Evolutionary conservation across 2,797 vertebrate genomes (phyloP).

Genomic region (Benthosema pterotum): DNA sequence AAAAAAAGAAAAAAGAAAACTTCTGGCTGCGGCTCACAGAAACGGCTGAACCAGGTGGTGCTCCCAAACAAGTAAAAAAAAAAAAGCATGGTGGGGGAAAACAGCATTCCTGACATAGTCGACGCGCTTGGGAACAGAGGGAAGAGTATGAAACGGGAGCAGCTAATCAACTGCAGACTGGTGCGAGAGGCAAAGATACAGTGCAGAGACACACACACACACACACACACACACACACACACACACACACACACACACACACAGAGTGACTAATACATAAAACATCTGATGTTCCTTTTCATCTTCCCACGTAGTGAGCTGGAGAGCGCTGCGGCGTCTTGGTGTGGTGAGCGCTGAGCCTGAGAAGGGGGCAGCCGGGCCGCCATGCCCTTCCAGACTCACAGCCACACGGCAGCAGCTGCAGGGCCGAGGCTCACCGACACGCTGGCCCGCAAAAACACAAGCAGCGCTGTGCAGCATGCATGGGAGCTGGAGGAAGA

Average conservation of each 20-base stretch:
- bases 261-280: slow-evolving; percentile 62
- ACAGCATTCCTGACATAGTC: slow-evolving; percentile 64
- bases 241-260: slow-evolving; percentile 8
- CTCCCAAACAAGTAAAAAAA: slow-evolving; percentile 64
- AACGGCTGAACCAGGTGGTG: slow-evolving; percentile 72
- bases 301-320: slow-evolving; percentile 63
- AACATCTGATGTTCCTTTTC: slow-evolving; percentile 67
- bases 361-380: slow-evolving; percentile 51
- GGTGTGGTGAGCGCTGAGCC: slow-evolving; percentile 65
- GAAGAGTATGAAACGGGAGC: slow-evolving; percentile 44
- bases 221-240: slow-evolving; percentile 11
- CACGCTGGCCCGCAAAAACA: slow-evolving; percentile 63
- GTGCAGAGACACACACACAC: slow-evolving; percentile 25
- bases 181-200: slow-evolving; percentile 29
- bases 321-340: slow-evolving; percentile 49
- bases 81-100: slow-evolving; percentile 38
- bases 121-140: slow-evolving; percentile 48
- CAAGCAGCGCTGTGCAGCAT: slow-evolving; percentile 48
- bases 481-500: slow-evolving; percentile 37
- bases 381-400: slow-evolving; percentile 57
- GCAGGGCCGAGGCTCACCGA: slow-evolving; percentile 64
- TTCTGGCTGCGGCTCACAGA: slow-evolving; percentile 41
- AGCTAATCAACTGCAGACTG: slow-evolving; percentile 58
- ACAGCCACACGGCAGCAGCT: slow-evolving; percentile 70
- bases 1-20: slow-evolving; percentile 13